Evolutionary conservation across 2,113 vertebrate species (phyloP).

Genomic region (Rhea americana): DNA sequence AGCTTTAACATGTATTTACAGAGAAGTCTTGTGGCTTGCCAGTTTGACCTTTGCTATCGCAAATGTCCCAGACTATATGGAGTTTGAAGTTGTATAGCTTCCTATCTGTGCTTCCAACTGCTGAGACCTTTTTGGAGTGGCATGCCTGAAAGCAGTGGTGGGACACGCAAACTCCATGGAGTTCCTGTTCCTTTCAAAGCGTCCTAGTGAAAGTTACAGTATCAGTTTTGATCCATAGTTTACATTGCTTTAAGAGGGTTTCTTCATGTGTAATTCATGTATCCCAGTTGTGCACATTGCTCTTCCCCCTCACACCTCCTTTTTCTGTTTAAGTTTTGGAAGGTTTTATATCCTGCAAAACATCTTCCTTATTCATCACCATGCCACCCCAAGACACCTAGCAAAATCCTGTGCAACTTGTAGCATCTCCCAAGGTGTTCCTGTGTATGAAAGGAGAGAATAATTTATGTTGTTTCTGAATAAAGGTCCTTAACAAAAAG

Average conservation of each 20-base stretch:
- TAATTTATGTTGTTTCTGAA: constrained; percentile 68
- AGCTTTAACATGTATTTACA: background rate
- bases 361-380: constrained; percentile 35
- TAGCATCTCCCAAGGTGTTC: constrained; percentile 66
- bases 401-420: constrained; percentile 59
- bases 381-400: constrained; percentile 39
- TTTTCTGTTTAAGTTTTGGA: constrained; percentile 4
- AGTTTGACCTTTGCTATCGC: background rate
- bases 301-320: background rate
- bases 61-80: background rate
- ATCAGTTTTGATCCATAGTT: background rate
- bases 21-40: background rate
- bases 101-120: background rate
- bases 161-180: background rate
- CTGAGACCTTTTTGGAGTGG: background rate
- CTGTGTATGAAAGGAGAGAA: constrained; percentile 57
- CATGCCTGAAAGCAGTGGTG: background rate
- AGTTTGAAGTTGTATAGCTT: background rate
- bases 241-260: constrained; percentile 23
- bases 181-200: constrained; percentile 45
- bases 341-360: constrained; percentile 51
- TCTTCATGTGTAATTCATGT: constrained; percentile 46
- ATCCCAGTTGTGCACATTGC: background rate
- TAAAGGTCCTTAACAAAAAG: constrained; percentile 60
- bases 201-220: background rate